These are phyloP conservation scores for Corydoras sp. DNA, from an alignment of 2,113 vertebrate species.

Conservation along the genomic window DNA sequence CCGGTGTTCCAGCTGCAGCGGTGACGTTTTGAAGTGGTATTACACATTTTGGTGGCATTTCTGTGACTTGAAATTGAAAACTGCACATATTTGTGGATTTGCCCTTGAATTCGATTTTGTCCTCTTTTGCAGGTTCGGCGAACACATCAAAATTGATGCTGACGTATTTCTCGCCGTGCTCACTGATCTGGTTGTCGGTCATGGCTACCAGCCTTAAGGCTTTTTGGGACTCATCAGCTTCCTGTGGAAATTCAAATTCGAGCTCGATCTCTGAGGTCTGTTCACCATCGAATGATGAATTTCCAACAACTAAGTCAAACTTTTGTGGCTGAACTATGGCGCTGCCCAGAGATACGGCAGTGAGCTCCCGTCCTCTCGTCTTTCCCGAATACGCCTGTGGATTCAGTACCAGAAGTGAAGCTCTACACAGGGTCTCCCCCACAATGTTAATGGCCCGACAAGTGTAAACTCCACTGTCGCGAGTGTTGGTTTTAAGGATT, in stretches of 20 bases:
- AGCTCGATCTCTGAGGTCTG: constrained; percentile 79
- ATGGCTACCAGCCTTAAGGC: constrained; percentile 67
- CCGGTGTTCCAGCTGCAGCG: constrained; percentile 74
- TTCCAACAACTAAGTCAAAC: constrained; percentile 71
- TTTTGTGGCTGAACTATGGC: constrained; percentile 63
- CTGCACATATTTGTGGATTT: constrained; percentile 77
- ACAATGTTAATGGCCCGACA: constrained; percentile 81
- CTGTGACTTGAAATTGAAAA: constrained; percentile 87
- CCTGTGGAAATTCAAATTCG: constrained; percentile 75
- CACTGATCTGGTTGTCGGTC: constrained; percentile 64
- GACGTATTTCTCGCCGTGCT: constrained; percentile 69
- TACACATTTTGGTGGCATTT: constrained; percentile 78
- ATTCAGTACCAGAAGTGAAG: constrained; percentile 70
- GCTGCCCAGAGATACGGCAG: constrained; percentile 53
- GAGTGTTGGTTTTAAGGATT: constrained; percentile 64
- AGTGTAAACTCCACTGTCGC: constrained; percentile 78
- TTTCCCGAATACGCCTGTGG: constrained; percentile 56
- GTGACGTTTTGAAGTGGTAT: constrained; percentile 75
- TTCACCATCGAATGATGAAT: constrained; percentile 61
- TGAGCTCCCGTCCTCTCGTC: constrained; percentile 56
- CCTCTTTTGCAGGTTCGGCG: constrained; percentile 72
- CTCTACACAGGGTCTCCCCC: constrained; percentile 83
- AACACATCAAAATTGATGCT: constrained; percentile 77
- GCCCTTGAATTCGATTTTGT: constrained; percentile 76
- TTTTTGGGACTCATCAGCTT: constrained; percentile 69